Base-by-base conservation (phyloP, 2,113 vertebrate species). In the Falcunculus frontatus region DNA sequence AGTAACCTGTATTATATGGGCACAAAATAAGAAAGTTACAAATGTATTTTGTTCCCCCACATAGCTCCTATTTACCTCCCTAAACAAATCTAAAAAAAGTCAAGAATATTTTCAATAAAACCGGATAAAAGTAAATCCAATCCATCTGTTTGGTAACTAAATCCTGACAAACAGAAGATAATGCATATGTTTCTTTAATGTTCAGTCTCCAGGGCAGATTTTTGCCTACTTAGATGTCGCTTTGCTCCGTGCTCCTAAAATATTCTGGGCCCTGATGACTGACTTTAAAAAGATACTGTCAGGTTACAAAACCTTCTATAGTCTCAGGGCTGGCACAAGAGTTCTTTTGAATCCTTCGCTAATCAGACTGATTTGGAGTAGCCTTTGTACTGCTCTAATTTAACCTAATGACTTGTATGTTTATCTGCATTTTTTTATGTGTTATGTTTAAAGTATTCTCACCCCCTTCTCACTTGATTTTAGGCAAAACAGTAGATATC, bases 51-150 rank as follows among this genome's bases (percentile, higher is more conserved):
- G 16, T 73, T 81, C 74, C 7, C n/a, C 41, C 9, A 17, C 41
- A 15, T 70, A 87, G 19, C 33, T 27, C 47, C 63, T 47, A 68
- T 75, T 73, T 70, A 84, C 17, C 41, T 82, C 76, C 50, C 80
- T 85, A 94, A 95, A 96, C 16, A 94, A 91, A 93, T 93, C 80
- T 84, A 47, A 76, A 87, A 62, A 74, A 59, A 81, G 44, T 73
- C 60, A 93, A 89, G 67, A 74, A 50, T 82, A 49, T 87, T 95
- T 97, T 88, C 59, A 81, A 77, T 82, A 90, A 78, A 89, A 92
- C 16, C 60, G 35, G 4, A 56, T 73, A 74, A 69, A 91, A 93
- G 59, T 74, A 95, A 96, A 96, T 95, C 86, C 32, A 82, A 41
- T 95, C 59, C 67, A 91, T 69, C 74, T 96, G 82, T 57, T 87